Evolutionary conservation across 2,888 invertebrate species (phyloP).

Genomic region (Bugulina stolonifera): DNA sequence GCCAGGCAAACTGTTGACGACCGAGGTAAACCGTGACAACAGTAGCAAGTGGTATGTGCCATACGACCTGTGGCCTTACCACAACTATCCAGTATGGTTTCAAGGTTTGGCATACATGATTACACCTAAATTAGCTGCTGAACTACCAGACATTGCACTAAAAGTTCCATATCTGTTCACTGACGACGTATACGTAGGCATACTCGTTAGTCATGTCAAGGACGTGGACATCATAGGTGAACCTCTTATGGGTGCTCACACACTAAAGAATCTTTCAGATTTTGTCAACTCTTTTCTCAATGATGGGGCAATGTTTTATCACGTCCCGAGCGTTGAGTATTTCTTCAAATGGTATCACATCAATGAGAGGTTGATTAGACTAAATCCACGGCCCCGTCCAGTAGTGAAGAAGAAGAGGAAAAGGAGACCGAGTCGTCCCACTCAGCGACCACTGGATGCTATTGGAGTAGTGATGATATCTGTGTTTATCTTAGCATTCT

Average conservation of each 20-base stretch:
- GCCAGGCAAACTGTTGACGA: background rate
- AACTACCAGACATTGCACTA: background rate
- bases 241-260: background rate
- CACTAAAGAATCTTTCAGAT: background rate
- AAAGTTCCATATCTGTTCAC: slow-evolving; percentile 8
- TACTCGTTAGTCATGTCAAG: slow-evolving; percentile 11
- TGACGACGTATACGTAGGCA: slow-evolving; percentile 13
- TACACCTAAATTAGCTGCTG: slow-evolving; percentile 2
- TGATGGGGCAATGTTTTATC: background rate
- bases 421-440: too few species aligned
- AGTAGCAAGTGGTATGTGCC: slow-evolving; percentile 9
- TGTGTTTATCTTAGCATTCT: too few species aligned
- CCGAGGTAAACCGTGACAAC: background rate
- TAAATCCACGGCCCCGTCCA: background rate
- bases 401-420: too few species aligned
- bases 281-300: background rate
- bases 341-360: slow-evolving; percentile 12
- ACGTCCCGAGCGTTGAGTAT: slow-evolving; percentile 14
- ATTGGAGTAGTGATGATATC: too few species aligned
- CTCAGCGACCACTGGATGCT: too few species aligned
- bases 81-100: slow-evolving; percentile 13
- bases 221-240: background rate
- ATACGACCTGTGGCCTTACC: slow-evolving; percentile 2
- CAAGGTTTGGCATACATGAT: slow-evolving; percentile 11
- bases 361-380: background rate